These are phyloP conservation scores for Triops cancriformis DNA, from an alignment of 1,140 invertebrate genomes.

Conservation along the genomic window DNA sequence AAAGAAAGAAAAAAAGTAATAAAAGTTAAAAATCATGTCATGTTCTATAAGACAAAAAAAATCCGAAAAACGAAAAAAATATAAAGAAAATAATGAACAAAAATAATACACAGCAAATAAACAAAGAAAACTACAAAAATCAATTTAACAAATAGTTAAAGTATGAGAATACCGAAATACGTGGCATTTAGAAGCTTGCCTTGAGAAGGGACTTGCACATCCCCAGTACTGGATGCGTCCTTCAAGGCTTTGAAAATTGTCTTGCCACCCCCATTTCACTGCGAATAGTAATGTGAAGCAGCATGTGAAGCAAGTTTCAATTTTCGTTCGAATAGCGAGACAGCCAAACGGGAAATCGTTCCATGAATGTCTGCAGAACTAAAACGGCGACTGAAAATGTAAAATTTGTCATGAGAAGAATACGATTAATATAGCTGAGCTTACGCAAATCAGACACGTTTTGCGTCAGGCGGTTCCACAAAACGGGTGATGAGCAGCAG, in stretches of 20 bases:
- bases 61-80: too few species aligned
- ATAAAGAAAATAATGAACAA: too few species aligned
- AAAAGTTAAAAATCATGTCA: not conserved
- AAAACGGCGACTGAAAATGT: too few species aligned
- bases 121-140: too few species aligned
- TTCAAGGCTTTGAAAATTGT: constrained; percentile 34
- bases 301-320: constrained; percentile 48
- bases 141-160: too few species aligned
- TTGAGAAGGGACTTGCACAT: not conserved
- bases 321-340: constrained; percentile 47
- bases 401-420: too few species aligned
- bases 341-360: constrained; percentile 53
- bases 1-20: not conserved
- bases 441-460: constrained; percentile 45
- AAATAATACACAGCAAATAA: too few species aligned
- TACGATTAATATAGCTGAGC: not conserved
- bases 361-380: constrained; percentile 47
- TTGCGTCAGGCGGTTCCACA: constrained; percentile 63
- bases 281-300: constrained; percentile 52
- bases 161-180: not conserved
- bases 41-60: too few species aligned
- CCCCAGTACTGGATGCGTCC: not conserved
- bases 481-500: constrained; percentile 61
- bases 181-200: not conserved
- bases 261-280: constrained; percentile 54